These are phyloP conservation scores for Notospermus geniculatus DNA, from an alignment of 1,140 invertebrate species.

Conservation along the genomic window DNA sequence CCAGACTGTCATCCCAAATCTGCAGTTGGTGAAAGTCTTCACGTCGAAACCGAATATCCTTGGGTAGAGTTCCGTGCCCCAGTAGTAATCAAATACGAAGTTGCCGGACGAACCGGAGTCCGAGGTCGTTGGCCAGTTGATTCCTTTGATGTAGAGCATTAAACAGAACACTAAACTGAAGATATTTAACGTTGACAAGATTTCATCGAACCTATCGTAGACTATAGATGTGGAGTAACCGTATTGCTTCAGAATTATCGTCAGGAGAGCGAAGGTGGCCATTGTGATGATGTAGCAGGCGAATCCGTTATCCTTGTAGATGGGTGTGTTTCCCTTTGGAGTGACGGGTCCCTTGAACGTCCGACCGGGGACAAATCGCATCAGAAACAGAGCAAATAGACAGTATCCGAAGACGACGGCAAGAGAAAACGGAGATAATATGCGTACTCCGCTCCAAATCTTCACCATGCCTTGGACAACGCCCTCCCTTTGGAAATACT, in stretches of 20 bases:
- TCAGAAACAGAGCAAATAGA: conserved; percentile 39
- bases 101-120: conserved; percentile 50
- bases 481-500: conserved; percentile 24
- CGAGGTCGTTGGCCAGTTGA: conserved; percentile 42
- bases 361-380: conserved; percentile 56
- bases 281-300: conserved; percentile 58
- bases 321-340: conserved; percentile 57
- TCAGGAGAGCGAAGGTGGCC: conserved; percentile 43
- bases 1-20: conserved; percentile 65
- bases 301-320: conserved; percentile 62
- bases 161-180: conserved; percentile 59
- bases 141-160: conserved; percentile 56
- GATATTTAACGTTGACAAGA: conserved; percentile 59
- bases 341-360: conserved; percentile 58
- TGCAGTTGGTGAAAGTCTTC: conserved; percentile 56
- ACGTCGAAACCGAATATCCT: conserved; percentile 54
- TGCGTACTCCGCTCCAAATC: conserved; percentile 37
- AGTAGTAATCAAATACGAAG: conserved; percentile 62
- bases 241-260: conserved; percentile 36
- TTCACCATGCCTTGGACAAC: conserved; percentile 24
- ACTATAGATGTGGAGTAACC: conserved; percentile 48
- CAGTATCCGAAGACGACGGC: conserved; percentile 39
- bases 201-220: conserved; percentile 58
- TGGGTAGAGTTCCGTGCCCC: conserved; percentile 64
- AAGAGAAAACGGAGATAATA: conserved; percentile 32